Percentiles rank a stretch among this genome's conserved stretches.
These are phyloP conservation scores for Anguilla rostrata DNA, from an alignment of 2,113 vertebrate species.

Conservation along the genomic window DNA sequence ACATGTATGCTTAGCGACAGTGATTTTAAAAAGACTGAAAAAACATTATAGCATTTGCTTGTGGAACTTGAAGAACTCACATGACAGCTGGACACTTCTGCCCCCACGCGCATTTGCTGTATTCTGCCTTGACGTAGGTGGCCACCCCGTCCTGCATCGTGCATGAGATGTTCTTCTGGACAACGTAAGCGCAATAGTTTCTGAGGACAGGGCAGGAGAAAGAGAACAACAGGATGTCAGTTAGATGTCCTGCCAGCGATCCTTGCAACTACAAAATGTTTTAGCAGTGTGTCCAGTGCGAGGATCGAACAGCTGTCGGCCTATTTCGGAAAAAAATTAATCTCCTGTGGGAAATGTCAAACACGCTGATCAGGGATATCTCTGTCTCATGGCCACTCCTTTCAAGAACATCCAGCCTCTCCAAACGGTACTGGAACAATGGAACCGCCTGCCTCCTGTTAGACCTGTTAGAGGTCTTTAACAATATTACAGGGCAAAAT, in stretches of 20 bases:
- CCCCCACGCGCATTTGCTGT: slow-evolving; percentile 94
- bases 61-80: slow-evolving; percentile 69
- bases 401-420: slow-evolving; percentile 53
- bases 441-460: slow-evolving; percentile 48
- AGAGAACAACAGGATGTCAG: slow-evolving; percentile 14
- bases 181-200: slow-evolving; percentile 92
- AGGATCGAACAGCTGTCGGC: neutral
- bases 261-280: neutral
- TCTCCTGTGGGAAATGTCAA: neutral
- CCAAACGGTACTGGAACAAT: slow-evolving; percentile 54
- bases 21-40: neutral
- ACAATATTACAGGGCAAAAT: slow-evolving; percentile 52
- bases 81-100: slow-evolving; percentile 88
- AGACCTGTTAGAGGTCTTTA: slow-evolving; percentile 54
- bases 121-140: slow-evolving; percentile 90
- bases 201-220: slow-evolving; percentile 60
- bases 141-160: slow-evolving; percentile 84
- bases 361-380: neutral
- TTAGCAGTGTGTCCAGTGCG: neutral
- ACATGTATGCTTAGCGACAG: too few species aligned
- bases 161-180: slow-evolving; percentile 92
- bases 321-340: neutral
- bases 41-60: neutral
- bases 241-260: neutral
- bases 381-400: slow-evolving; percentile 29